These are phyloP conservation scores for Hystrix brachyura DNA, from an alignment of 2,113 vertebrate genomes.

Conservation along the genomic window DNA sequence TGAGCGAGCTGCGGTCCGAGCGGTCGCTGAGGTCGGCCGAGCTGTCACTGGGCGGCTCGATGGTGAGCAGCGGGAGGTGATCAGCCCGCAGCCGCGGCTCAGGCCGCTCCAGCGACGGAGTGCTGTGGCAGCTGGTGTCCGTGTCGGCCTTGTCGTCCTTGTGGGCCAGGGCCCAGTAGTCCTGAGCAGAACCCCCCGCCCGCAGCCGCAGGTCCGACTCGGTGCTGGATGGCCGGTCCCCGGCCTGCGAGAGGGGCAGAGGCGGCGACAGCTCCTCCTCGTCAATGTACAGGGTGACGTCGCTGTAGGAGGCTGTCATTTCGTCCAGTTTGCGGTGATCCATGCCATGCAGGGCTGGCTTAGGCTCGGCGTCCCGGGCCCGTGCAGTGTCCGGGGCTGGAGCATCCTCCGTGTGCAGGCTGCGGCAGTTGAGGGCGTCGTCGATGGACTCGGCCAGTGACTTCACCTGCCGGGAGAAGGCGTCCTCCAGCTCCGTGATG, in stretches of 20 bases:
- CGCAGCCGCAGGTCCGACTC: conserved; percentile 94
- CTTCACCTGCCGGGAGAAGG: conserved; percentile 98
- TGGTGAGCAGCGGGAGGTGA: conserved; percentile 95
- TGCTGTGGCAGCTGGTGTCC: conserved; percentile 96
- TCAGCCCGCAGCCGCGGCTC: conserved; percentile 94
- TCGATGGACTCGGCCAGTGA: conserved; percentile 98
- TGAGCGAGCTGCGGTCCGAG: conserved; percentile 94
- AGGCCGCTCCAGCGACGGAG: conserved; percentile 94
- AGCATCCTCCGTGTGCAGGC: conserved; percentile 93
- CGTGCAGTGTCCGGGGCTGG: conserved; percentile 87
- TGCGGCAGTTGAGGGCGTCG: conserved; percentile 97
- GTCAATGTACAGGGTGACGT: conserved; percentile 97
- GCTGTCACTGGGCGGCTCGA: conserved; percentile 98
- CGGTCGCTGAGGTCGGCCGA: conserved; percentile 97
- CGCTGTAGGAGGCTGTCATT: conserved; percentile 97
- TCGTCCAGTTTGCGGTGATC: conserved; percentile 95
- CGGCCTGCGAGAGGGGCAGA: conserved; percentile 91
- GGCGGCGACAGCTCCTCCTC: conserved; percentile 97
- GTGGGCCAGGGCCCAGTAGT: conserved; percentile 96
- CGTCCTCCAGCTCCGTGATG: conserved; percentile 97
- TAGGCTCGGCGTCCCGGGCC: conserved; percentile 90
- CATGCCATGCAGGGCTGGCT: conserved; percentile 87
- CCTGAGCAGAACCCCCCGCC: conserved; percentile 92
- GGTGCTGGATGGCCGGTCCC: conserved; percentile 92
- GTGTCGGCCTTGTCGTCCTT: conserved; percentile 95